phyloP scores from a whole-genome alignment of 2,797 vertebrate genomes.

The Arnoldichthys spilopterus region DNA sequence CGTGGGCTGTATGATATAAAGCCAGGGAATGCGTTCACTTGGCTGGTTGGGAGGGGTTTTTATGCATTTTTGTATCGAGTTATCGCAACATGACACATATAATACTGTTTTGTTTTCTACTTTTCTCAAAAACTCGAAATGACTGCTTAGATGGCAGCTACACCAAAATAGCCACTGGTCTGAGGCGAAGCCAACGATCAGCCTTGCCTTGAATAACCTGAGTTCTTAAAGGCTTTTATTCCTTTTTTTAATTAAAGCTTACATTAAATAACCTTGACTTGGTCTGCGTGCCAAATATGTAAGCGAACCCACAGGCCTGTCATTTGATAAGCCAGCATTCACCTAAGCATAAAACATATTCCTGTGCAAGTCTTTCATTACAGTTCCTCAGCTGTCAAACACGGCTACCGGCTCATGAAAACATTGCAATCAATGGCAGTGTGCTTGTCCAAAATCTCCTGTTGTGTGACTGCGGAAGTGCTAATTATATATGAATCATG shows the following conservation, averaged over 20 bases:
- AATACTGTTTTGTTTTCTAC: slow-evolving; percentile 44
- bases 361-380: slow-evolving; percentile 10
- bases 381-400: slow-evolving; percentile 18
- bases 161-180: slow-evolving; percentile 29
- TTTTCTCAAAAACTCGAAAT: slow-evolving; percentile 33
- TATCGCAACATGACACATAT: slow-evolving; percentile 34
- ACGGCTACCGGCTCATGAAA: slow-evolving; percentile 21
- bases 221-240: not conserved
- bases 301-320: not conserved
- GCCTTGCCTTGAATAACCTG: not conserved
- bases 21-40: slow-evolving; percentile 8
- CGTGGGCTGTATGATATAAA: slow-evolving; percentile 14
- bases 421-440: slow-evolving; percentile 44
- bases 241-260: slow-evolving; percentile 4
- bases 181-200: slow-evolving; percentile 3
- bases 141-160: slow-evolving; percentile 21
- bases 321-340: slow-evolving; percentile 31
- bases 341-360: slow-evolving; percentile 20
- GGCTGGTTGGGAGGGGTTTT: slow-evolving; percentile 42
- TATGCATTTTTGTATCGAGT: slow-evolving; percentile 37
- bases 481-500: slow-evolving; percentile 55
- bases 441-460: slow-evolving; percentile 43
- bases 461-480: slow-evolving; percentile 43
- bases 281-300: slow-evolving; percentile 2
- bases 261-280: not conserved